Evolutionary conservation across 1,140 invertebrate species (phyloP), one percentile per base, ranked within the genome.

Genomic region (Drosophila prosaltans): DNA sequence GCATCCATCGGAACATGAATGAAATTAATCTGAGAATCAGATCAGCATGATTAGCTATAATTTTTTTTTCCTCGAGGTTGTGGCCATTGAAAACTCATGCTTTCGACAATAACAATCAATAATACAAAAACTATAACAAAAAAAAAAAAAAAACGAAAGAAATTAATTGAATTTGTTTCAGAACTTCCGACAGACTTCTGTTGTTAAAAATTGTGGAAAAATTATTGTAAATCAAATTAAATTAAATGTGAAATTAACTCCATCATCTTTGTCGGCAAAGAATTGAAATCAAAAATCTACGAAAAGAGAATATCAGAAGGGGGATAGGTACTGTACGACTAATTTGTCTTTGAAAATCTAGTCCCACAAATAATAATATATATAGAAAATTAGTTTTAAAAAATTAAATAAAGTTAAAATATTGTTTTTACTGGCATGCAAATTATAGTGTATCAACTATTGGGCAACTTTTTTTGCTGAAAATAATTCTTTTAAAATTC

Each of bases 11-110:
- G 73, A 77, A 75, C 64, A 72, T 81, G 78, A 85, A 86, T 80
- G 72, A 68, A 71, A 62, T 59, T 63, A 68, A 78, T 81, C 62
- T 77, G 74, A 77, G 66, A 90, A 90, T 88, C 86, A 83, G 86
- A 91, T 90, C 83, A 83, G 82, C 86, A 85, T 90, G 86, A 90
- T 90, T 81, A 78, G 84, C 58, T 80, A 74, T 76, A 90, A 90
- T 91, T 16, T 16, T 91, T 91, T 91, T 86, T 16, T 58, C 11
- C 32, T 6, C 24, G 16, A 24, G 21, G 26, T 21, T 51, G 40
- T 45, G 28, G 61, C 61, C 61, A 63, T 43, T 64, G 74, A 63
- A 69, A 71, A 80, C 57, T 69, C 76, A 81, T 65, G 69, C 63
- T 57, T 57, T 69, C 61, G 58, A 43, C 45, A 51, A 51, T 51